Evolutionary conservation across 2,888 invertebrate species (phyloP).

Genomic region (Pantelozetes paolii): DNA sequence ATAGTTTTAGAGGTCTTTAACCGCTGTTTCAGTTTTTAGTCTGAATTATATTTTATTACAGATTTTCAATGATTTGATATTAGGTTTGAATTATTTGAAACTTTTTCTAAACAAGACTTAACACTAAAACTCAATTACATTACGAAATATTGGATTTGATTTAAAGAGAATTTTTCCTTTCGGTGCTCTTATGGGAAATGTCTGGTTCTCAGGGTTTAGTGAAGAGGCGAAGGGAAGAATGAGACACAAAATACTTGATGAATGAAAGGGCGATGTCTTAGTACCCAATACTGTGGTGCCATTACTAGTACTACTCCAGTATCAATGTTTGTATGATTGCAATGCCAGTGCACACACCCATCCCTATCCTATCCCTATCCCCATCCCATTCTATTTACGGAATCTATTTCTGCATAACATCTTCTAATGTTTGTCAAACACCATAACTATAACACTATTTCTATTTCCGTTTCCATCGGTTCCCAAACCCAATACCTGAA

Average conservation of each 20-base stretch:
- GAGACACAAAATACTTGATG: constrained; percentile 30
- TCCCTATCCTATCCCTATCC: constrained; percentile 3
- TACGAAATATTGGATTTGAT: constrained; percentile 14
- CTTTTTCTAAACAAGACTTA: background rate
- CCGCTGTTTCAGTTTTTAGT: constrained; percentile 17
- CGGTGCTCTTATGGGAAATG: constrained; percentile 31
- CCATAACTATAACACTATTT: background rate
- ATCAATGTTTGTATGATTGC: constrained; percentile 2
- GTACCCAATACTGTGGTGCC: background rate
- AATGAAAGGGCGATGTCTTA: constrained; percentile 27
- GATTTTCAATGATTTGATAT: background rate
- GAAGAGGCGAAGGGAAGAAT: constrained; percentile 9
- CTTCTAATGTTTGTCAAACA: constrained; percentile 15
- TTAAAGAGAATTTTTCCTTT: constrained; percentile 25
- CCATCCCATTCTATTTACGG: constrained; percentile 34
- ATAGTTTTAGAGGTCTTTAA: constrained; percentile 35
- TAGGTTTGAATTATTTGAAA: background rate
- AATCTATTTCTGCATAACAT: constrained; percentile 7
- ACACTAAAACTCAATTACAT: background rate
- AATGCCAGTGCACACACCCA: constrained; percentile 31
- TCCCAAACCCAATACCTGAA: background rate
- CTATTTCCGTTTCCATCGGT: background rate
- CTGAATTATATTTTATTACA: background rate
- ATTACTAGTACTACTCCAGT: background rate
- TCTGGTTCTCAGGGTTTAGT: constrained; percentile 33